phyloP scores from a whole-genome alignment of 2,797 vertebrate species.

The Acomys russatus region DNA sequence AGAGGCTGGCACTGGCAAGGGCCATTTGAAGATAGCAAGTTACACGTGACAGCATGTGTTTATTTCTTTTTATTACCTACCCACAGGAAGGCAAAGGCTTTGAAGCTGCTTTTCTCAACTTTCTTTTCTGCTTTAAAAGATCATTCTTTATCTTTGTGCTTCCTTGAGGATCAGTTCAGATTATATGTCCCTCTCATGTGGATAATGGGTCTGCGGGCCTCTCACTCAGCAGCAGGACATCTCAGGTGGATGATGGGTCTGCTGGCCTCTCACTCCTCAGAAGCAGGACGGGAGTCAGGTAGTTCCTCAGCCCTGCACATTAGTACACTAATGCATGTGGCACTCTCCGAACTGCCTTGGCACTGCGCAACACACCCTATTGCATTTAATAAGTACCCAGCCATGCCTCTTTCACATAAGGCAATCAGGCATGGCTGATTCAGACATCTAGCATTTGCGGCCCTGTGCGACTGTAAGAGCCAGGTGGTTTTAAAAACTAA shows the following conservation, averaged over 20 bases:
- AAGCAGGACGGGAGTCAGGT: not conserved
- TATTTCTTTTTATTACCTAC: slow-evolving; percentile 62
- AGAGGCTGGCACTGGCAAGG: not conserved
- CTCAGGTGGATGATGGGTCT: not conserved
- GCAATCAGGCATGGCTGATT: slow-evolving; percentile 21
- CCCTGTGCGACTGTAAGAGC: not conserved
- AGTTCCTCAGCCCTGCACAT: not conserved
- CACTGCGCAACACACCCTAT: slow-evolving; percentile 30
- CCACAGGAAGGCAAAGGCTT: slow-evolving; percentile 34
- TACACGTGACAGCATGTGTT: not conserved
- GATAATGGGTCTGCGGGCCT: not conserved
- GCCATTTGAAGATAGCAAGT: slow-evolving; percentile 8
- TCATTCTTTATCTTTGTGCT: slow-evolving; percentile 51
- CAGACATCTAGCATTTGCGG: slow-evolving; percentile 27
- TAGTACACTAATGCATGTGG: not conserved
- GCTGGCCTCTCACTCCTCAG: not conserved
- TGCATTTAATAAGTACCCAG: slow-evolving; percentile 63
- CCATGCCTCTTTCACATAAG: slow-evolving; percentile 7
- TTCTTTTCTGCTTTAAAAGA: slow-evolving; percentile 56
- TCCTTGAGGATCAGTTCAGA: slow-evolving; percentile 35
- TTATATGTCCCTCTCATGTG: not conserved
- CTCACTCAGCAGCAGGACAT: not conserved
- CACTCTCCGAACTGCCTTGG: not conserved
- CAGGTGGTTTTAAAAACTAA: not conserved
- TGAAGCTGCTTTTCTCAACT: not conserved